Base-by-base conservation (phyloP, 2,797 vertebrate species). In the Thamnophis elegans region DNA sequence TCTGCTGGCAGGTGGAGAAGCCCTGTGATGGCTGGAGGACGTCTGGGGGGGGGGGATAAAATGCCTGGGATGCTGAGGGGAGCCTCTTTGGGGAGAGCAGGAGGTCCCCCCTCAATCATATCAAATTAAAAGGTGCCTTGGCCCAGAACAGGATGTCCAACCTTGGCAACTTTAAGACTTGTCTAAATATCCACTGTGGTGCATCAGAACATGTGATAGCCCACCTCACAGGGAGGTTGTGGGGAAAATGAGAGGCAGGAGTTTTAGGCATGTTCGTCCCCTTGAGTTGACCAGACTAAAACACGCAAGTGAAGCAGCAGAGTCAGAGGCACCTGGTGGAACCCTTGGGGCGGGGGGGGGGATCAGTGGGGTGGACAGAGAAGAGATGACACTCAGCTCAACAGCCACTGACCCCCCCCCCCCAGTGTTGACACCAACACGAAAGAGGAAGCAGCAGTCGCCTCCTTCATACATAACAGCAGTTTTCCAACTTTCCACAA, bases 1-100 rank as follows among this genome's bases (percentile, higher is more conserved):
- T 9, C 58, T 98, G 0, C 97, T 98, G 94, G 95, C 96, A 56
- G 94, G 56, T 54, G 89, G 56, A 3, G 12, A 1, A 16, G 26
- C 78, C 6, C 22, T 36, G 26, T 25, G 55, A 65, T 3, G 8
- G 18, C 59, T 1, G 7, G 53, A 85, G 91, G 28, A 26, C 42
- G 0, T 65, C 42, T 87, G 2, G 22, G 0, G 55, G 14, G 3
- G 18, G 3, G 42, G 55, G 25, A 8, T 8, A 4, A 54, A 22
- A 14, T 2, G 1, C 5, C 12, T 1, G 3, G 12, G 32, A 36
- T 20, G 56, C 14, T 0, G 20, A 5, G 28, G 4, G 5, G 2
- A 8, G 32, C 1, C 51, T n/a, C 13, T 6, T 18, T 2, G 12
- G 62, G 59, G 14, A 25, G 68, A 10, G 16, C 6, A 5, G 10